A percentile compares a stretch with the other conserved stretches of the same genome.
Evolutionary conservation across 2,113 vertebrate genomes (phyloP).

Genomic region (Epinephelus fuscoguttatus): DNA sequence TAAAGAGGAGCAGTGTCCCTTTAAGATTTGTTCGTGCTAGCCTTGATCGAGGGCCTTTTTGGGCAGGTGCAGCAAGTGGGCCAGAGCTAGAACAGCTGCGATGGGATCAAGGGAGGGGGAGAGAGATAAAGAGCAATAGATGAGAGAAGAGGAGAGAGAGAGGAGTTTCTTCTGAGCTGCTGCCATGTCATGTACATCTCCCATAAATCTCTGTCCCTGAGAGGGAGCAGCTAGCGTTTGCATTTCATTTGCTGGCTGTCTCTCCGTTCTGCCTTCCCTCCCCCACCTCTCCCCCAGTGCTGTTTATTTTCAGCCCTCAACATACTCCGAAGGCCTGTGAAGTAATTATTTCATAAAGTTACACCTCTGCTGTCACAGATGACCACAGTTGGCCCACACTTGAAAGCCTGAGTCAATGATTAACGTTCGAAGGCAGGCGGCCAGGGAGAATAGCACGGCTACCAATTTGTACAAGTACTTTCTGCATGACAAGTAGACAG

Average conservation of each 20-base stretch:
- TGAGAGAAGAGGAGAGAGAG: slow-evolving; percentile 42
- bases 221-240: slow-evolving; percentile 49
- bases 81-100: slow-evolving; percentile 84
- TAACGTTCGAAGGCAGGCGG: slow-evolving; percentile 64
- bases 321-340: slow-evolving; percentile 74
- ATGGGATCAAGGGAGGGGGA: slow-evolving; percentile 54
- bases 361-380: slow-evolving; percentile 77
- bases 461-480: slow-evolving; percentile 61
- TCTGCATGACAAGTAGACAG: slow-evolving; percentile 50
- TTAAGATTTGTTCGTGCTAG: slow-evolving; percentile 54
- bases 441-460: slow-evolving; percentile 63
- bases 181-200: slow-evolving; percentile 86
- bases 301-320: slow-evolving; percentile 83
- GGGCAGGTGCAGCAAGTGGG: slow-evolving; percentile 72
- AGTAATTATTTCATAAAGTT: slow-evolving; percentile 85
- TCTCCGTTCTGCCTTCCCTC: slow-evolving; percentile 27
- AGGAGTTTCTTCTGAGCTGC: slow-evolving; percentile 81
- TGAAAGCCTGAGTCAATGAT: slow-evolving; percentile 74
- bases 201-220: slow-evolving; percentile 83
- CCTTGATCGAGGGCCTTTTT: slow-evolving; percentile 52
- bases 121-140: slow-evolving; percentile 29
- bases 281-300: slow-evolving; percentile 49
- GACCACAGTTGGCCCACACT: slow-evolving; percentile 72
- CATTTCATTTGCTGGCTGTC: slow-evolving; percentile 65
- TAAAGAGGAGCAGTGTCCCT: slow-evolving; percentile 19